A percentile compares a stretch with the other conserved stretches of the same genome.
Conservation (phyloP, 2,797 vertebrate genomes). For the Vultur gryphus region DNA sequence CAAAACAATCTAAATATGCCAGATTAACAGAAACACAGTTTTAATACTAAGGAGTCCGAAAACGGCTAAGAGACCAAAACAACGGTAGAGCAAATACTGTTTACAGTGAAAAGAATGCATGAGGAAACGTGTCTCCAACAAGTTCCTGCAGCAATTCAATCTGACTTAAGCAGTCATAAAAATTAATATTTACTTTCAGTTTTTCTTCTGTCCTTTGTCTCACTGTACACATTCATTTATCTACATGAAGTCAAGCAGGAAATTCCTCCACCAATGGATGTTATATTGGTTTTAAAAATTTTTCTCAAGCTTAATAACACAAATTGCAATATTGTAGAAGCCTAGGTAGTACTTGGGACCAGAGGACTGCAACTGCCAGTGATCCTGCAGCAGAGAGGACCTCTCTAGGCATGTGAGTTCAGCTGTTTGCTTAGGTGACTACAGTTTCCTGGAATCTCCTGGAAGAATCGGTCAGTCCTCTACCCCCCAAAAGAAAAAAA, state of each 20-base stretch:
- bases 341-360: neutral
- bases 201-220: neutral
- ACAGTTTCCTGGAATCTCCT: neutral
- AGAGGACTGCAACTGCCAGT: fast-evolving
- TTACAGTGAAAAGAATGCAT: neutral
- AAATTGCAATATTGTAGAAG: neutral
- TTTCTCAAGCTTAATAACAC: neutral
- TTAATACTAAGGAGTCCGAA: neutral
- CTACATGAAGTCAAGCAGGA: neutral
- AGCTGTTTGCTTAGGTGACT: neutral
- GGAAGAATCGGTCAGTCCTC: neutral
- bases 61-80: neutral
- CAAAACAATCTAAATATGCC: neutral
- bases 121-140: neutral
- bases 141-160: neutral
- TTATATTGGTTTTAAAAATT: neutral
- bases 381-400: neutral
- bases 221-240: neutral
- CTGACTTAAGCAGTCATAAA: neutral
- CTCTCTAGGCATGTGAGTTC: neutral
- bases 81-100: neutral
- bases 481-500: neutral
- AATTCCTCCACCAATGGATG: neutral
- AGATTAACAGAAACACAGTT: constrained; percentile 6
- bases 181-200: neutral